Base-by-base conservation (phyloP, 1,140 invertebrate genomes). In the Temnothorax longispinosus region DNA sequence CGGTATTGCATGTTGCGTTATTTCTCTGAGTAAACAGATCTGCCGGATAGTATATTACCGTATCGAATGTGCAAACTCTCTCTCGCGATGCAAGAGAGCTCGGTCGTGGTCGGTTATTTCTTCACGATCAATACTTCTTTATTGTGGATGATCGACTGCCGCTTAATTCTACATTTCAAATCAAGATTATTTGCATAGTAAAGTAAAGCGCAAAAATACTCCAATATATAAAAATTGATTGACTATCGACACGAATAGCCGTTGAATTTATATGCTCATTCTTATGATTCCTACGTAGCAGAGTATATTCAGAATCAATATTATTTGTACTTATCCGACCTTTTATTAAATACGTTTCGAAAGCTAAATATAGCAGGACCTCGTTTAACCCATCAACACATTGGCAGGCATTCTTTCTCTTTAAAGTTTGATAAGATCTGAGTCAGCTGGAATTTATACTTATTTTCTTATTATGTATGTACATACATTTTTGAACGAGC, bases 21-120 rank as follows among this genome's bases (percentile, higher is more conserved):
- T 60, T 47, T 78, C 44, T 60, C 18, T 35, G 44, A 0, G 44
- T 27, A 64, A 62, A 64, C n/a, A 65, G 72, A 75, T 56, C 18
- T 4, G 18, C 10, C 18, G 35, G 15, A 8, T 41, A 76, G 38
- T 74, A 4, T 60, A 65, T 78, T 44, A 44, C 60, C 21, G n/a
- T 64, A 35, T 52, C 7, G 76, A 65, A 78, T 50, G 41, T 78
- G 32, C 11, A 65, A 78, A 38, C 58, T 50, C 44, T 54, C 52
- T 54, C 47, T 50, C 8, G 35, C 44, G 11, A 21, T 47, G 18
- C 8, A 15, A 27, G 15, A 27, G 15, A 77, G 58, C 1, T 11
- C 15, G 18, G 10, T 41, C 3, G n/a, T 3, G 11, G 6, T 50
- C n/a, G 13, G 52, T 60, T 60, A 77, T 78, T 78, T 50, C 35